Conservation (phyloP, 2,888 invertebrate genomes). For the Cephus runcator region DNA sequence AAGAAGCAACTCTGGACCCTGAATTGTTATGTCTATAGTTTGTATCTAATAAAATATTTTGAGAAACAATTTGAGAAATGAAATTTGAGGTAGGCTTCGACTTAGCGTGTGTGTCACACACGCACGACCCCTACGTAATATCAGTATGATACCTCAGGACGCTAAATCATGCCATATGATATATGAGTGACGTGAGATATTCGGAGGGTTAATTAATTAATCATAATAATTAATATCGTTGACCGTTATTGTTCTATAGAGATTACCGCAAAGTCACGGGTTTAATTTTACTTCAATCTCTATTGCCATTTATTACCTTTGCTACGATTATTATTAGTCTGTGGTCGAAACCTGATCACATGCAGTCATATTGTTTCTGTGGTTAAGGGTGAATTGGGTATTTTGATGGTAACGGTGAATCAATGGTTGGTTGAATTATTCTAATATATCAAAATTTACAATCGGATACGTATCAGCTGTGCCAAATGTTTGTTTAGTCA, state of each 20-base stretch:
- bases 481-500: no score
- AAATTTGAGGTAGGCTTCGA: neutral
- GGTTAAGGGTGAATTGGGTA: no score
- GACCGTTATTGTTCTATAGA: neutral
- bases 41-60: neutral
- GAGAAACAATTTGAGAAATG: no score
- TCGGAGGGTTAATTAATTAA: neutral
- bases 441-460: no score
- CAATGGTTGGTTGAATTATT: no score
- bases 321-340: no score
- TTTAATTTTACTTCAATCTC: neutral
- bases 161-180: neutral
- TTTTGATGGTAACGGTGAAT: no score
- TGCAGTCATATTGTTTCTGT: no score
- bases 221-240: neutral
- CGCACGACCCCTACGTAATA: neutral
- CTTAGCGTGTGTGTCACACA: neutral
- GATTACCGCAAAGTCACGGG: neutral
- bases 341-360: no score
- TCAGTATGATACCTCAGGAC: neutral
- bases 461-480: no score
- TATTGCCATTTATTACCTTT: neutral
- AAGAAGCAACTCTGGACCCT: neutral
- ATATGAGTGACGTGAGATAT: neutral
- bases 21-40: neutral